A percentile compares a stretch with the other conserved stretches of the same genome.
Conservation (phyloP, 64 coral and sea anemone species). For the Porites lutea region DNA sequence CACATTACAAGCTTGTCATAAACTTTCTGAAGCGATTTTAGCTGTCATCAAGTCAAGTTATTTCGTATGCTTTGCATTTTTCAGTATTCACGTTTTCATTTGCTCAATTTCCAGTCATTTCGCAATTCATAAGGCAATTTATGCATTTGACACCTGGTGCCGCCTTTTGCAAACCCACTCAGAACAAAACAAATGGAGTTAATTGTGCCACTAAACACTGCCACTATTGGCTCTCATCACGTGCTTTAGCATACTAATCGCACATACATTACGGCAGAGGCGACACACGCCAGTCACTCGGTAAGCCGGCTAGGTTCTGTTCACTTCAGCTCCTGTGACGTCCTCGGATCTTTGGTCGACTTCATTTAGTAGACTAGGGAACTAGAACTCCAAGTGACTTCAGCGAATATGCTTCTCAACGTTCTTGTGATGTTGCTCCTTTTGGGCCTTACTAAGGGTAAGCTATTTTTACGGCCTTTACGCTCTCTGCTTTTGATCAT, state of each 20-base stretch:
- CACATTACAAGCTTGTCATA: too few species aligned
- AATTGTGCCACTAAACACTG: neutral
- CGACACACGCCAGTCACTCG: neutral
- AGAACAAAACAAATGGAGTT: neutral
- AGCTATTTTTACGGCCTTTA: neutral
- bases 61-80: neutral
- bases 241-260: slow-evolving; percentile 3
- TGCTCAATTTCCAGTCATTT: neutral
- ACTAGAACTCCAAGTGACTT: neutral
- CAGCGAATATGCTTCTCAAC: neutral
- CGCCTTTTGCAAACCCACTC: neutral
- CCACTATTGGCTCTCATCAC: slow-evolving; percentile 1
- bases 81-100: neutral
- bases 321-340: neutral
- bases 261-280: neutral
- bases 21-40: too few species aligned
- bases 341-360: slow-evolving; percentile 5
- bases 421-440: neutral
- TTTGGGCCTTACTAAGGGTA: slow-evolving; percentile 19
- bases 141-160: neutral
- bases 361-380: slow-evolving; percentile 19
- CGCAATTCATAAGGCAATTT: neutral
- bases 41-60: too few species aligned
- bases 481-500: neutral
- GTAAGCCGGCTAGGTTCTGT: neutral